Evolutionary conservation across 1,140 invertebrate species (phyloP).

Genomic region (Yoshiicerus persimilis): DNA sequence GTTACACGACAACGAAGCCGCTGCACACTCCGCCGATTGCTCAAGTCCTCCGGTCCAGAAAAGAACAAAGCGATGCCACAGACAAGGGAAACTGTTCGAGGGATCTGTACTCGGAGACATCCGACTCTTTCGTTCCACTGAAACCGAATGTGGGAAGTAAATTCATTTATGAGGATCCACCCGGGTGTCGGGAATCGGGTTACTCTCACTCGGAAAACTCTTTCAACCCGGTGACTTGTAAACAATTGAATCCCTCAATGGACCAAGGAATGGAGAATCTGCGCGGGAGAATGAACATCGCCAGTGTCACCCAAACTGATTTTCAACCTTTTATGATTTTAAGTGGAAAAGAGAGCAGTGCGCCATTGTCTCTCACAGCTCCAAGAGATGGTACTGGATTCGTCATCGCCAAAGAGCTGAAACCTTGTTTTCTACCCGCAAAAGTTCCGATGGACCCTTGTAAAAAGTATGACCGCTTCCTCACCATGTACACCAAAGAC

Average conservation of each 20-base stretch:
- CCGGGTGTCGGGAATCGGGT: neutral
- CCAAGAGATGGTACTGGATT: neutral
- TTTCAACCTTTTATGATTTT: neutral
- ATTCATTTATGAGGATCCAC: neutral
- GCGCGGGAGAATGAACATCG: neutral
- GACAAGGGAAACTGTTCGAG: neutral
- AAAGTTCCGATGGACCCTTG: neutral
- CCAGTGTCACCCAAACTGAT: neutral
- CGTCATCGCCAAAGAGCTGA: neutral
- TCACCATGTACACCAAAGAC: neutral
- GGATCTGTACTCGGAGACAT: neutral
- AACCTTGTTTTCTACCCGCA: neutral
- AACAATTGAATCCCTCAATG: neutral
- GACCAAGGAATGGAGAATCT: neutral
- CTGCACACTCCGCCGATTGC: neutral
- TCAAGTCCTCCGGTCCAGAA: neutral
- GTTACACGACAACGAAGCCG: neutral
- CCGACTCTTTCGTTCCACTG: neutral
- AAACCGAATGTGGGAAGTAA: neutral
- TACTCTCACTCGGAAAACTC: neutral
- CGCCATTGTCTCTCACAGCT: neutral
- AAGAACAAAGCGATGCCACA: neutral
- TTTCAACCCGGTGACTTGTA: neutral
- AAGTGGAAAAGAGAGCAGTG: neutral
- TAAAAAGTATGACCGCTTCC: neutral